phyloP scores from a whole-genome alignment of 2,113 vertebrate genomes.

The Oncorhynchus kisutch region DNA sequence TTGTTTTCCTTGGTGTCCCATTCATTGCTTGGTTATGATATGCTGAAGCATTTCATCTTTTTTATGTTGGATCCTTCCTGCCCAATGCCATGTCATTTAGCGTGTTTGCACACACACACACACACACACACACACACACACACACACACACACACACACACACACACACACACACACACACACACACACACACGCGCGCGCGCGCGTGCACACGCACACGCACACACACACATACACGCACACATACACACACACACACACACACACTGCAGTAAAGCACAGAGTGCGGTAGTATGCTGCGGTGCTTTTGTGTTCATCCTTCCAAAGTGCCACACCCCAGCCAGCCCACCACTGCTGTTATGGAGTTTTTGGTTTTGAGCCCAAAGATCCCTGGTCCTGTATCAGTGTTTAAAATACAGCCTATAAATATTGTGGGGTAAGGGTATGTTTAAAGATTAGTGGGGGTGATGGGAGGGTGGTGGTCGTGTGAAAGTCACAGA shows the following conservation, averaged over 20 bases:
- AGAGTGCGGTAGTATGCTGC: conserved; percentile 20
- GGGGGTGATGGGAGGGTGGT: not conserved
- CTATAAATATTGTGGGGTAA: not conserved
- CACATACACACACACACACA: not conserved
- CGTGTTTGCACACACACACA: not conserved
- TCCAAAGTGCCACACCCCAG: conserved; percentile 65
- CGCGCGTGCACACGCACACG: no score
- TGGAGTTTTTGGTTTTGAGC: not conserved
- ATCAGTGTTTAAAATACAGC: not conserved
- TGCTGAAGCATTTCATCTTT: not conserved
- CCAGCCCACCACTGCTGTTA: conserved; percentile 6
- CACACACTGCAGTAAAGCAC: conserved; percentile 12
- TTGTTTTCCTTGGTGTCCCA: no score
- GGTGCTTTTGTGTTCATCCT: conserved; percentile 28
- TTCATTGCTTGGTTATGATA: not conserved
- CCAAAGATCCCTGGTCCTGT: not conserved
- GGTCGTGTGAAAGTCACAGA: not conserved
- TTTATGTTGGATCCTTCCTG: not conserved
- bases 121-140: not conserved
- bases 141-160: not conserved
- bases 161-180: no score
- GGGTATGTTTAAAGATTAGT: not conserved
- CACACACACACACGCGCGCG: no score
- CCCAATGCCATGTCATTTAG: not conserved
- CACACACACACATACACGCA: no score